phyloP scores from a whole-genome alignment of 2,797 vertebrate species.

The Danio tinwini region DNA sequence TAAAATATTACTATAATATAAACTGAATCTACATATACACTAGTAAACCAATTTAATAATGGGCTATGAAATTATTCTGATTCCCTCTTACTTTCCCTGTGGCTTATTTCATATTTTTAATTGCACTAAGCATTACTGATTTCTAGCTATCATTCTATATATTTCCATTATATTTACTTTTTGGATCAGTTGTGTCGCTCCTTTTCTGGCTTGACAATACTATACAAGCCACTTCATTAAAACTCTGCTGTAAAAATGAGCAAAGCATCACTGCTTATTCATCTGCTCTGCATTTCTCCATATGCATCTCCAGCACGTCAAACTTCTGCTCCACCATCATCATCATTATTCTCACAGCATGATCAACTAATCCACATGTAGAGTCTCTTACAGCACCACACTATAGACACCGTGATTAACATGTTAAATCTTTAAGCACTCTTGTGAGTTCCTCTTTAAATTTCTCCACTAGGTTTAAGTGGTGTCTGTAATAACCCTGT shows the following conservation, averaged over 20 bases:
- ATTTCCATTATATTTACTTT: neutral
- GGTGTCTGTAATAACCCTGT: slow-evolving; percentile 84
- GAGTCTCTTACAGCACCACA: neutral
- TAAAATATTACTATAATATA: too few species aligned
- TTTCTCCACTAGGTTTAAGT: slow-evolving; percentile 88
- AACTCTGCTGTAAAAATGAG: neutral
- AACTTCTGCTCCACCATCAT: neutral
- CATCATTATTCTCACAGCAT: slow-evolving; percentile 14
- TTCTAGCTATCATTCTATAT: too few species aligned
- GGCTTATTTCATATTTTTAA: too few species aligned
- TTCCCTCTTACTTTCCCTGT: too few species aligned
- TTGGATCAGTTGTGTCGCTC: neutral
- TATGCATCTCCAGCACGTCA: slow-evolving; percentile 12
- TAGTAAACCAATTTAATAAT: too few species aligned
- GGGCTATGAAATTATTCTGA: too few species aligned
- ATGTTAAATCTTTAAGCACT: slow-evolving; percentile 77
- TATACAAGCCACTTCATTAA: neutral
- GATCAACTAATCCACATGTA: neutral
- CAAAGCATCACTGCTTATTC: neutral
- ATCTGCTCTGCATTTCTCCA: neutral
- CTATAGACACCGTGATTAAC: slow-evolving; percentile 53
- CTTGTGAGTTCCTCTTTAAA: slow-evolving; percentile 82
- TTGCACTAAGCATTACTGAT: too few species aligned
- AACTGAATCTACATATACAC: too few species aligned
- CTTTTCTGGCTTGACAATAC: too few species aligned